Conservation (phyloP, 1,140 invertebrate species). For the Mycetomoellerius zeteki region DNA sequence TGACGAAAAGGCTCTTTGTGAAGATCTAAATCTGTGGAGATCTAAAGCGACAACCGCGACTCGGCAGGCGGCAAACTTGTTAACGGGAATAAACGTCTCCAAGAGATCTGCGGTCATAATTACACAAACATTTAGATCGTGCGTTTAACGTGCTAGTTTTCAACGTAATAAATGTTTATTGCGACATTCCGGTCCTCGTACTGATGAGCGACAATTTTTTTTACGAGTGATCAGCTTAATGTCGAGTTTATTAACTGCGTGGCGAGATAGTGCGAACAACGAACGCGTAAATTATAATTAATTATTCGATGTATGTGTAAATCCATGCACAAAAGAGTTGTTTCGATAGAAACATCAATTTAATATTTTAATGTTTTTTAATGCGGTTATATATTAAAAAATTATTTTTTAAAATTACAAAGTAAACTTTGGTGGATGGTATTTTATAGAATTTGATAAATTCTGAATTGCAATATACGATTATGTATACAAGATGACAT, state of each 20-base stretch:
- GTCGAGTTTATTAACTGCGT: neutral
- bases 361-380: neutral
- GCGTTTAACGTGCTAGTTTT: constrained; percentile 50
- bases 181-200: neutral
- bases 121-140: constrained; percentile 72
- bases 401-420: neutral
- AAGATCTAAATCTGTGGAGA: constrained; percentile 47
- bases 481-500: neutral
- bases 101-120: constrained; percentile 54
- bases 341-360: neutral
- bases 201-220: constrained; percentile 34
- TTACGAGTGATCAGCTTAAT: neutral
- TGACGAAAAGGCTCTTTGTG: constrained; percentile 69
- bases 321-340: neutral
- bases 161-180: constrained; percentile 57
- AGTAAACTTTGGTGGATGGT: neutral
- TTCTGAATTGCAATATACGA: neutral
- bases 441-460: neutral
- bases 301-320: neutral
- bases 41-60: constrained; percentile 31
- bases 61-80: constrained; percentile 50
- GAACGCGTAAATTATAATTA: neutral
- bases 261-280: neutral
- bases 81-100: constrained; percentile 71
- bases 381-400: neutral